A percentile compares a stretch with the other conserved stretches of the same genome.
phyloP scores from a whole-genome alignment of 2,113 vertebrate genomes.

The Anthoscopus minutus region DNA sequence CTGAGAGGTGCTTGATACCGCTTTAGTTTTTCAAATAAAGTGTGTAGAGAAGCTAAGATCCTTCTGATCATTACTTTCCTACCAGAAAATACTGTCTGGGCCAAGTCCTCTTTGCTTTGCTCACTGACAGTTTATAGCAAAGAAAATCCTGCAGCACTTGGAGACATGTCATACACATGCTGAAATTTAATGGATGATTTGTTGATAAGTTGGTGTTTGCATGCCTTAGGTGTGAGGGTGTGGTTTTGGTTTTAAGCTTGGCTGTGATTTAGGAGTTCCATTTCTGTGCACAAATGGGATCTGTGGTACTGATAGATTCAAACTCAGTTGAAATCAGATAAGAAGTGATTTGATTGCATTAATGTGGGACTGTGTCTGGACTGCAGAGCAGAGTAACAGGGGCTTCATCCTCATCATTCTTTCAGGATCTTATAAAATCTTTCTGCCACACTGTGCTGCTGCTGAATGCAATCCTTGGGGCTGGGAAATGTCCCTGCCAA shows the following conservation, averaged over 20 bases:
- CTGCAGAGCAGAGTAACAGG: not conserved
- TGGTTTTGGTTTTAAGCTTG: not conserved
- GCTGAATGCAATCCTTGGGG: not conserved
- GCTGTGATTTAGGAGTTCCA: not conserved
- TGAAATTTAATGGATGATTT: not conserved
- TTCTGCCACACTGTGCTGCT: not conserved
- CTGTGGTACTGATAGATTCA: not conserved
- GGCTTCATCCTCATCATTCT: not conserved
- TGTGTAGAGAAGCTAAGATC: not conserved
- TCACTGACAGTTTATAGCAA: not conserved
- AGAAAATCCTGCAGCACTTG: not conserved
- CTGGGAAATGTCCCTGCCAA: not conserved
- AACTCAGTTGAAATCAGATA: not conserved
- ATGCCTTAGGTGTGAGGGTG: not conserved
- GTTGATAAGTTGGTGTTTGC: not conserved
- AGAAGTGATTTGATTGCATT: not conserved
- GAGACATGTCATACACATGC: fast-evolving
- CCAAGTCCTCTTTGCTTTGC: not conserved
- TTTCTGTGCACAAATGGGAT: fast-evolving
- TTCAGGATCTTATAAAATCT: not conserved
- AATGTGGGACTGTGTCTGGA: fast-evolving
- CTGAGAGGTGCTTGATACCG: not conserved
- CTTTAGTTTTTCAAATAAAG: not conserved
- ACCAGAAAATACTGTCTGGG: not conserved
- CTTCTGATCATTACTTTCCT: not conserved